Evolutionary conservation across 2,888 invertebrate species (phyloP).

Genomic region (Drosophila kuntzei): DNA sequence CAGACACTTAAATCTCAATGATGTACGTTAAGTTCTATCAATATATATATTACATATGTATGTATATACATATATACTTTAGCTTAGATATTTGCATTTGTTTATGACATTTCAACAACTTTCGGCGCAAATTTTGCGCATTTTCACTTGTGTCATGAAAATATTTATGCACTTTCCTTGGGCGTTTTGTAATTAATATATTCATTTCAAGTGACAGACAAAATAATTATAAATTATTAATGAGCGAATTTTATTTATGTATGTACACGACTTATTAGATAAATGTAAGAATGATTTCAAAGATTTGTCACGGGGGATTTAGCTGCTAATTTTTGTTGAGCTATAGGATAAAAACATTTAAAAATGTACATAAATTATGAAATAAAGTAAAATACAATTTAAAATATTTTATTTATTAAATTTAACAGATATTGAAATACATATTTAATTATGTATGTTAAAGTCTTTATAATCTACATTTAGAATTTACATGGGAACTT

Average conservation of each 20-base stretch:
- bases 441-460: no score
- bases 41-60: neutral
- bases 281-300: constrained; percentile 25
- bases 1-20: constrained; percentile 66
- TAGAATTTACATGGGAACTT: no score
- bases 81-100: constrained; percentile 33
- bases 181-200: constrained; percentile 55
- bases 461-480: no score
- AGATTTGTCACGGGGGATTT: constrained; percentile 18
- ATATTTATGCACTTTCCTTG: constrained; percentile 41
- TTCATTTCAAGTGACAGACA: constrained; percentile 63
- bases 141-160: constrained; percentile 39
- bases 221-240: constrained; percentile 49
- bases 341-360: no score
- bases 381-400: no score
- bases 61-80: constrained; percentile 6
- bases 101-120: constrained; percentile 48
- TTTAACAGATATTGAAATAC: no score
- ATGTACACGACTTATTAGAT: constrained; percentile 46
- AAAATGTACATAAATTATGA: no score
- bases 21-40: constrained; percentile 51
- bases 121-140: constrained; percentile 31
- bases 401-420: no score
- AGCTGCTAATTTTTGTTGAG: constrained; percentile 10
- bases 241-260: constrained; percentile 32